A percentile compares a stretch with the other conserved stretches of the same genome.
Evolutionary conservation across 2,113 vertebrate genomes (phyloP).

Genomic region (Pomatostomus ruficeps): DNA sequence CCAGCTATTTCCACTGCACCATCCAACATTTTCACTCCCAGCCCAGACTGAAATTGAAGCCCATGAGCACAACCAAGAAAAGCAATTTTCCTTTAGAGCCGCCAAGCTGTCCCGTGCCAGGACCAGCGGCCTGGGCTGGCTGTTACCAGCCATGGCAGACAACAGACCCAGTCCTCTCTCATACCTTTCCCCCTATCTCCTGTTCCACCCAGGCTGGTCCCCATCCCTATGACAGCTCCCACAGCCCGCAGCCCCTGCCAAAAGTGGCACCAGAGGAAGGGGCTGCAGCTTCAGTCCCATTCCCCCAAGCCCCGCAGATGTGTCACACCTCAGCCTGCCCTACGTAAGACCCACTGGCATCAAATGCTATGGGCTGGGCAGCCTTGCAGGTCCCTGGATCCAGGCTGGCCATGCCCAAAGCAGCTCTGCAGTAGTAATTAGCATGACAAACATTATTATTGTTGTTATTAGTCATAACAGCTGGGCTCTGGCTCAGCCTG

Average conservation of each 20-base stretch:
- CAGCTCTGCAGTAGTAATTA: not conserved
- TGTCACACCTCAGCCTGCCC: not conserved
- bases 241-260: not conserved
- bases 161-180: not conserved
- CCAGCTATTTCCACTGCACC: constrained; percentile 14
- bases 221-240: accelerated
- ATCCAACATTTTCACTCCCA: constrained; percentile 4
- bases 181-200: not conserved
- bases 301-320: accelerated
- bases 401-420: not conserved
- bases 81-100: constrained; percentile 16
- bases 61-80: not conserved
- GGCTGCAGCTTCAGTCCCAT: not conserved
- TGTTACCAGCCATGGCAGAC: not conserved
- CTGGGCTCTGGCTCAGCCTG: not conserved
- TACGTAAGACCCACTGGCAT: not conserved
- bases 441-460: constrained; percentile 13
- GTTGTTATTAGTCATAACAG: constrained; percentile 6
- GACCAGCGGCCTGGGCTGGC: not conserved
- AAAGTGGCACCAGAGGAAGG: not conserved
- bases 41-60: not conserved
- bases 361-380: not conserved
- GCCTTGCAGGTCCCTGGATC: not conserved
- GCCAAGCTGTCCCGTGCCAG: not conserved
- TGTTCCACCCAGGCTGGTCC: not conserved